Conservation (phyloP, 2,888 invertebrate genomes). For the Cheilosia vernalis region DNA sequence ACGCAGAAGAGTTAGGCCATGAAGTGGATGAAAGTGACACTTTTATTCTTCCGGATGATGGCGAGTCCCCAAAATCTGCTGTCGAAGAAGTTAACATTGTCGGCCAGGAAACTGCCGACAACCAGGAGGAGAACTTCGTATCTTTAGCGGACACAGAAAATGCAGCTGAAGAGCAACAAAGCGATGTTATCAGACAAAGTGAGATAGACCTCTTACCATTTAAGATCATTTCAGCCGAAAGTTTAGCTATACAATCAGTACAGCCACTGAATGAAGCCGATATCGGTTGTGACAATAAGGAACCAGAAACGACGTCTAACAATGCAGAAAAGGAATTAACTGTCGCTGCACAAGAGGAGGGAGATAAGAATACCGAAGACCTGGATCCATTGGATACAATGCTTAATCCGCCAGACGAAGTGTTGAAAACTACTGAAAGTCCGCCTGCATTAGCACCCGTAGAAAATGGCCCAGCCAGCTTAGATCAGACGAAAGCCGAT, state of each 20-base stretch:
- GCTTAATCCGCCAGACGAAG: constrained; percentile 2
- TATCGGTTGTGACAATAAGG: not conserved
- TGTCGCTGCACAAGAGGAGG: constrained; percentile 27
- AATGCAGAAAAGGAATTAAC: constrained; percentile 8
- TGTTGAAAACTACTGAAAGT: constrained; percentile 1
- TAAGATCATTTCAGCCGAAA: constrained; percentile 64
- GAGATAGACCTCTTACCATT: constrained; percentile 38
- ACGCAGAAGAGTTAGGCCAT: not conserved
- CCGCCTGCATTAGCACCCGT: not conserved
- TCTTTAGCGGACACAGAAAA: not conserved
- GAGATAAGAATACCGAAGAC: constrained; percentile 33
- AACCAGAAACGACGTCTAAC: constrained; percentile 18
- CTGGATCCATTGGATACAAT: constrained; percentile 47
- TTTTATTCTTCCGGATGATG: constrained; percentile 24
- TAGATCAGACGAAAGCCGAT: not conserved
- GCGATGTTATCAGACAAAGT: constrained; percentile 36
- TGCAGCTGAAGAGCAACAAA: constrained; percentile 1
- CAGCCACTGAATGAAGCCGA: constrained; percentile 17
- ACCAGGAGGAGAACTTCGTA: not conserved
- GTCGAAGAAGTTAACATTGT: constrained; percentile 17
- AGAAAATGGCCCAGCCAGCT: constrained; percentile 16
- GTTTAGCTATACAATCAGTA: constrained; percentile 38
- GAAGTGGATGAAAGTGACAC: not conserved
- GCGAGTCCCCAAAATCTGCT: not conserved
- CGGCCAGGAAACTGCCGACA: not conserved